Percentiles rank a stretch among this genome's conserved stretches.
Conservation (phyloP, 2,113 vertebrate genomes). For the Laticauda laticaudata region DNA sequence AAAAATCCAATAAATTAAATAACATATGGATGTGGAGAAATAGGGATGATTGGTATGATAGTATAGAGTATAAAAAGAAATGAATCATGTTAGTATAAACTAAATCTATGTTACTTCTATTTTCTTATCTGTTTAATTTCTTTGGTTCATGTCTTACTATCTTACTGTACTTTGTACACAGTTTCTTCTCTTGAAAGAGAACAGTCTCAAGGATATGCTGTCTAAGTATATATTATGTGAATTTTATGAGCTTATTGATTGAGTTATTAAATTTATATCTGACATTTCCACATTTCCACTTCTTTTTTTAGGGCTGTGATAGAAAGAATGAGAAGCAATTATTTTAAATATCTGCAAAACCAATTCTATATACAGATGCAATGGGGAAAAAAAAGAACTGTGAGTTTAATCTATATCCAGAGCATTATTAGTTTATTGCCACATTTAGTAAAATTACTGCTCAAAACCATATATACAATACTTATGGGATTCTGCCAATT, state of each 20-base stretch:
- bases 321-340: background rate
- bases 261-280: background rate
- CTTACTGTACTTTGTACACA: background rate
- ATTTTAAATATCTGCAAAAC: background rate
- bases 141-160: background rate
- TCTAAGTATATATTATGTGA: background rate
- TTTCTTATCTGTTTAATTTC: background rate
- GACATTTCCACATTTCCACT: background rate
- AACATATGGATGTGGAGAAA: background rate
- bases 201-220: background rate
- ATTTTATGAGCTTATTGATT: background rate
- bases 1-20: background rate
- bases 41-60: background rate
- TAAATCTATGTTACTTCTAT: background rate
- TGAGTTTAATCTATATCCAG: background rate
- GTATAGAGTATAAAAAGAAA: background rate
- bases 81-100: background rate
- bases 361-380: background rate
- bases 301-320: background rate
- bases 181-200: background rate
- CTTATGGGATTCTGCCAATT: background rate
- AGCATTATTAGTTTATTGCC: conserved; percentile 13
- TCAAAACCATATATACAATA: conserved; percentile 24
- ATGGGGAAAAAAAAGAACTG: background rate
- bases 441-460: conserved; percentile 23